Conservation (phyloP, 2,113 vertebrate genomes). For the Turdus rufiventris region DNA sequence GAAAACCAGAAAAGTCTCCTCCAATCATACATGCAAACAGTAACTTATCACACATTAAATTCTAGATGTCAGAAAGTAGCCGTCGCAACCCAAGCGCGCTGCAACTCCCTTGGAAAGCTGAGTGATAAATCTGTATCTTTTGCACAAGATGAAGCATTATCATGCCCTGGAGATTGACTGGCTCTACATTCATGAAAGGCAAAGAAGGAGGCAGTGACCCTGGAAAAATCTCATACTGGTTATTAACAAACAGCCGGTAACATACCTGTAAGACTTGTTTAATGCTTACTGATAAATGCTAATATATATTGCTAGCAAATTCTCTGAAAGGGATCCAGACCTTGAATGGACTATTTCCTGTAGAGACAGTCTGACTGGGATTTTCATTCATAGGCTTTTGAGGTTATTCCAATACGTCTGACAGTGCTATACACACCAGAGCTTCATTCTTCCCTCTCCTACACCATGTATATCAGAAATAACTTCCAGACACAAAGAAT, state of each 20-base stretch:
- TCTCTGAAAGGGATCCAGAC: conserved; percentile 53
- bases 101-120: neutral
- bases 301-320: conserved; percentile 44
- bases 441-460: conserved; percentile 39
- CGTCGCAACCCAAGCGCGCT: rapidly evolving
- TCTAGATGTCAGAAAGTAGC: conserved; percentile 14
- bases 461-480: conserved; percentile 34
- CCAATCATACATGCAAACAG: neutral
- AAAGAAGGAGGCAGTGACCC: neutral
- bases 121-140: conserved; percentile 35
- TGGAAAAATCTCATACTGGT: neutral
- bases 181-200: neutral
- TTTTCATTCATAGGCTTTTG: conserved; percentile 59
- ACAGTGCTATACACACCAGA: conserved; percentile 47
- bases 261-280: conserved; percentile 48
- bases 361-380: conserved; percentile 53
- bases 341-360: conserved; percentile 34
- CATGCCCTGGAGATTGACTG: neutral
- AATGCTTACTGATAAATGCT: conserved; percentile 53
- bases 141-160: conserved; percentile 7
- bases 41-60: neutral
- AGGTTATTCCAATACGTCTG: conserved; percentile 57
- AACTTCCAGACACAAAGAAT: conserved; percentile 49
- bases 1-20: neutral
- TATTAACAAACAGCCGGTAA: conserved; percentile 3